Conservation (phyloP, 2,113 vertebrate genomes). For the Sebastes schlegelii region DNA sequence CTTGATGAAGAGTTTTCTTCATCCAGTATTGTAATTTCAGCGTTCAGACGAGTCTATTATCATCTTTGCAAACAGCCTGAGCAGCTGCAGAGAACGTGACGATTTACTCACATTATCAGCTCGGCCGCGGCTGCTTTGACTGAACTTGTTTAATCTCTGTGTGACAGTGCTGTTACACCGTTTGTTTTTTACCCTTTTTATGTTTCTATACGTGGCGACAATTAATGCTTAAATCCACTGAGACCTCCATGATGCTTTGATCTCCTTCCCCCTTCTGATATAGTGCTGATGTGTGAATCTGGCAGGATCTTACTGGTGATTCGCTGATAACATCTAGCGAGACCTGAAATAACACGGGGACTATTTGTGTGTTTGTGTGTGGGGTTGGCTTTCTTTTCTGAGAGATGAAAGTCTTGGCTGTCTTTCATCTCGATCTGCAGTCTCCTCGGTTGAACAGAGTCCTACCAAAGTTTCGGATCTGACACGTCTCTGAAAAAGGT, state of each 20-base stretch:
- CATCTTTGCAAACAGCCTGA: conserved; percentile 14
- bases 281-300: conserved; percentile 16
- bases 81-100: conserved; percentile 15
- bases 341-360: conserved; percentile 28
- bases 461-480: conserved; percentile 28
- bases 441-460: conserved; percentile 38
- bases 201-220: background rate
- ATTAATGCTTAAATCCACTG: conserved; percentile 22
- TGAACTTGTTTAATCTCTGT: conserved; percentile 21
- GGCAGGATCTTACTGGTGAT: conserved; percentile 25
- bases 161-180: background rate
- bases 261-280: conserved; percentile 19
- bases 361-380: conserved; percentile 22
- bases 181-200: conserved; percentile 8
- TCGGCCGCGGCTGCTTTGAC: background rate
- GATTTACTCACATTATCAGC: conserved; percentile 13
- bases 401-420: conserved; percentile 62
- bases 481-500: conserved; percentile 5
- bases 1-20: conserved; percentile 5
- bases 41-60: conserved; percentile 33
- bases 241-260: conserved; percentile 34
- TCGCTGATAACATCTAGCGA: conserved; percentile 17
- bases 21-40: conserved; percentile 29
- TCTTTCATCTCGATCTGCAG: conserved; percentile 47
- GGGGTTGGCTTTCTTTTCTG: conserved; percentile 13